Conservation (phyloP, 2,797 vertebrate species). For the Glossophaga mutica region DNA sequence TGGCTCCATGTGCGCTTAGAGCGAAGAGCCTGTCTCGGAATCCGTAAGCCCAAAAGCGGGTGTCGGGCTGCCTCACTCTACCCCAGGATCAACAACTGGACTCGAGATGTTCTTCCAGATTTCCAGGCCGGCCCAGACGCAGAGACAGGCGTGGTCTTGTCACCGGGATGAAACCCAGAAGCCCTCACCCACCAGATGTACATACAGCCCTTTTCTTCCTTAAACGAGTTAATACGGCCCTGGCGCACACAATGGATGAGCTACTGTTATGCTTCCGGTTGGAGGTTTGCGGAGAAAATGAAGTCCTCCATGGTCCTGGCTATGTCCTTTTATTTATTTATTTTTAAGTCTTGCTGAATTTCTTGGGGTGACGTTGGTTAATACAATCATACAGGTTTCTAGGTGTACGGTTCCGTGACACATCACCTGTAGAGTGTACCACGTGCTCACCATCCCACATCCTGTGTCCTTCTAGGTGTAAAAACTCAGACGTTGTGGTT, state of each 20-base stretch:
- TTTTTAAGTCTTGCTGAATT: too few relatives aligned
- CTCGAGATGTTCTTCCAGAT: background rate
- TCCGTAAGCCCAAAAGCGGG: background rate
- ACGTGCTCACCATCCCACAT: too few relatives aligned
- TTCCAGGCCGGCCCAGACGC: background rate
- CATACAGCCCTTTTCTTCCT: too few relatives aligned
- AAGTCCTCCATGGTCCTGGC: background rate
- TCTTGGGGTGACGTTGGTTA: too few relatives aligned
- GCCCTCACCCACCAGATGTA: background rate
- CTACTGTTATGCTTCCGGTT: background rate
- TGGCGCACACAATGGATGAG: background rate
- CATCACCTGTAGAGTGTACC: too few relatives aligned
- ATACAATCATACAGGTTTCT: too few relatives aligned
- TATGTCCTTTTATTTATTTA: background rate
- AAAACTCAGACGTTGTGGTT: fast-evolving
- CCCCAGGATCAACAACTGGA: background rate
- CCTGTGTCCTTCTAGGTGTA: background rate
- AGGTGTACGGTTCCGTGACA: too few relatives aligned
- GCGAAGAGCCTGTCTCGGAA: too few relatives aligned
- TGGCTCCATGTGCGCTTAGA: background rate
- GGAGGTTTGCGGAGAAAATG: background rate
- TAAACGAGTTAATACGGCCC: background rate
- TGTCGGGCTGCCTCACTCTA: background rate
- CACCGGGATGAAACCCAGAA: background rate
- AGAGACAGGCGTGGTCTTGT: background rate